These are phyloP conservation scores for Heliconius aoede DNA, from an alignment of 2,888 invertebrate genomes.

Conservation along the genomic window DNA sequence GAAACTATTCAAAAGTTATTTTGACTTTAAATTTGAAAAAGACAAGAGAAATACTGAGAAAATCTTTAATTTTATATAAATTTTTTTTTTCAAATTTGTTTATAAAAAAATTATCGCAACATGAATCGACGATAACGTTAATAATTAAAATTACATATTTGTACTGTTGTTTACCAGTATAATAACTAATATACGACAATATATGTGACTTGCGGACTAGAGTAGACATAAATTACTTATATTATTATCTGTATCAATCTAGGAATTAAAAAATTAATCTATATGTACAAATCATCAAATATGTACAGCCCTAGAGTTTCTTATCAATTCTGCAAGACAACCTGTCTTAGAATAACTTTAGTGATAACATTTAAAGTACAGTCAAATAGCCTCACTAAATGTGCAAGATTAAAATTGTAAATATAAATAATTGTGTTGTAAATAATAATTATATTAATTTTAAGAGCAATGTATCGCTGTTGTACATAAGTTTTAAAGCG, in stretches of 20 bases:
- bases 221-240: conserved; percentile 5
- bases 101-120: not conserved
- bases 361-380: conserved; percentile 19
- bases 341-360: not conserved
- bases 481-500: conserved; percentile 35
- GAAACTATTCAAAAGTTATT: not conserved
- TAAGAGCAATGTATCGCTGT: conserved; percentile 27
- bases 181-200: not conserved
- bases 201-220: not conserved
- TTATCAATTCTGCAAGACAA: not conserved
- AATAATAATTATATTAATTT: conserved; percentile 33
- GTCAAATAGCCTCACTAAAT: conserved; percentile 21
- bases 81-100: too few species aligned
- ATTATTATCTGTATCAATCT: conserved; percentile 11
- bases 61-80: not conserved
- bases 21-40: not conserved
- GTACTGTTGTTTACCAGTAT: conserved; percentile 1
- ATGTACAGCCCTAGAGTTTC: not conserved
- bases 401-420: conserved; percentile 36
- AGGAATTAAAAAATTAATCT: not conserved
- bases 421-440: conserved; percentile 38
- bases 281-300: not conserved
- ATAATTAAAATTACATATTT: not conserved
- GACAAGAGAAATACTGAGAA: not conserved
- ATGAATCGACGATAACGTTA: not conserved